Evolutionary conservation across 30 jellyfish, hydroid and myxozoan species (phyloP).

Genomic region (Catostylus mosaicus): DNA sequence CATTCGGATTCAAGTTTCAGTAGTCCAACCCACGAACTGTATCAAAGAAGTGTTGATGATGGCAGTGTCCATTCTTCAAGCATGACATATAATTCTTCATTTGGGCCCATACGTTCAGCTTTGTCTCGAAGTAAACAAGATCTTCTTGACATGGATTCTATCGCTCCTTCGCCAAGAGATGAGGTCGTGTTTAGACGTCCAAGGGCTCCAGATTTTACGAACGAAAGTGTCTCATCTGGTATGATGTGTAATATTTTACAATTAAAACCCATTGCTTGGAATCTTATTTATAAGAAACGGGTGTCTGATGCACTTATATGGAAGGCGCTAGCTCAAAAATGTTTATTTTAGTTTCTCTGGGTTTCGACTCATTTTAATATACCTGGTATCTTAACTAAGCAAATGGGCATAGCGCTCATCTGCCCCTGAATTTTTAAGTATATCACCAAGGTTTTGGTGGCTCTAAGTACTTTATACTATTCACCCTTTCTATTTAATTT

Average conservation of each 20-base stretch:
- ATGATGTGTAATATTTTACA: not conserved
- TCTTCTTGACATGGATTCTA: constrained; percentile 44
- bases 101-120: constrained; percentile 89
- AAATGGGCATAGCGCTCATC: no score
- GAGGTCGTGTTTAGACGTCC: constrained; percentile 45
- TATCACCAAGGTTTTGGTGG: no score
- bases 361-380: no score
- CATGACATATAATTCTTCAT: constrained; percentile 33
- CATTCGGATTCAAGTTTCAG: constrained; percentile 76
- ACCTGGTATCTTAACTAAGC: no score
- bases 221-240: constrained; percentile 72
- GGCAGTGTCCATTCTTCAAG: constrained; percentile 59
- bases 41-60: constrained; percentile 34
- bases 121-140: constrained; percentile 89
- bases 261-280: no score
- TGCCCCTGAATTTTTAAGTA: no score
- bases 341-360: no score
- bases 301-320: no score
- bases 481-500: no score
- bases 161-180: constrained; percentile 25
- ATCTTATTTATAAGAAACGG: no score
- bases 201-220: not conserved
- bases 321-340: no score
- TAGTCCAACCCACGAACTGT: constrained; percentile 40
- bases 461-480: no score